Evolutionary conservation across 2,797 vertebrate species (phyloP), one percentile per base, ranked within the genome.

Genomic region (Mionectes olivaceus): DNA sequence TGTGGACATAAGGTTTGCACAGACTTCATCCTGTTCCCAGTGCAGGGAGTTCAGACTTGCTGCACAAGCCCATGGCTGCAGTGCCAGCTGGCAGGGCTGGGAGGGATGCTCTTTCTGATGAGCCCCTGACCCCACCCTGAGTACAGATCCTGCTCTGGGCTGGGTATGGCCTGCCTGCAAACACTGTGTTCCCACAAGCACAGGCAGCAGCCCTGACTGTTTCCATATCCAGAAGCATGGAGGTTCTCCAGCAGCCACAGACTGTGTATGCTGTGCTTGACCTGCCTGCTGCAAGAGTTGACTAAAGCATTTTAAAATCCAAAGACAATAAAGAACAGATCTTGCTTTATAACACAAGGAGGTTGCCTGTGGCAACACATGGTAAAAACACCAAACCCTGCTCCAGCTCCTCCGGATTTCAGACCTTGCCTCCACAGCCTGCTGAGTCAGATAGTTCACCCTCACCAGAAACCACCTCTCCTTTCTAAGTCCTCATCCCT

Each of bases 61-160:
- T 5, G 41, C 43, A 21, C 47, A 8, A 30, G 47, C 43, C 15
- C 0, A 0, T 10, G 37, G 28, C 41, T 5, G 0, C 4, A 0
- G 33, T 17, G 55, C 60, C n/a, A 30, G 24, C 6, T 5, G 47
- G 46, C n/a, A 35, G 9, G 53, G 27, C 37, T 33, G 3, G 21
- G 14, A 56, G 27, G 10, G 4, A 2, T 21, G 28, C 0, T 10
- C 10, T 30, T 10, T 19, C 10, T 53, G 14, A 39, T n/a, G 39
- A 46, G 44, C 22, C 11, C 30, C 50, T 59, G 30, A 52, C 7
- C 17, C 19, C 19, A 28, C 30, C 21, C 55, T 17, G 11, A 30
- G 14, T 50, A 44, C 50, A 59, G 46, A 70, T 44, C 41, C 52
- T 41, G 5, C 5, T 55, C 28, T 13, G 21, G 14, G n/a, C 9